phyloP scores from a whole-genome alignment of 2,113 vertebrate species.

The Orycteropus afer region DNA sequence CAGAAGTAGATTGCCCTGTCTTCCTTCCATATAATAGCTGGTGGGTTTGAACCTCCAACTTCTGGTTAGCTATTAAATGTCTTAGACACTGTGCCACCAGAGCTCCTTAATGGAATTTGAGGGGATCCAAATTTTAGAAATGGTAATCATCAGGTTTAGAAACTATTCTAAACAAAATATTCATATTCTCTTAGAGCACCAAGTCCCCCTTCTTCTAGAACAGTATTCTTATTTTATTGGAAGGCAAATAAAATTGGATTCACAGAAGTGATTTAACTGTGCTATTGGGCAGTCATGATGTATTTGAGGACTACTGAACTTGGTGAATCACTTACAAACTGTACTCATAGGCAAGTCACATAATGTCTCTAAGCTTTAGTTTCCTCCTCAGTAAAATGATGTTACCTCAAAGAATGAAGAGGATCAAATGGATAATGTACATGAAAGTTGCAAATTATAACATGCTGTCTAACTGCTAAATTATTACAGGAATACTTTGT shows the following conservation, averaged over 20 bases:
- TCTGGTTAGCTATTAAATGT: no score
- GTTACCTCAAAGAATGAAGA: background rate
- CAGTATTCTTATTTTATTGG: background rate
- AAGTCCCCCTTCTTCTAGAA: background rate
- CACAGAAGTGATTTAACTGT: background rate
- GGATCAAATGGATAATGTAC: background rate
- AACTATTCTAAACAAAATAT: background rate
- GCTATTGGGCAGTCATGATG: background rate
- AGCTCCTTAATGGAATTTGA: slow-evolving; percentile 31
- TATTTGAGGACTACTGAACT: background rate
- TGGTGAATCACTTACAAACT: background rate
- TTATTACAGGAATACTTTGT: background rate
- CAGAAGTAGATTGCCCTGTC: no score
- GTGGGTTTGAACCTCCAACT: no score
- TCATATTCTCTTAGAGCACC: background rate
- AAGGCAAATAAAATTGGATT: background rate
- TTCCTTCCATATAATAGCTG: no score
- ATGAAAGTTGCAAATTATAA: background rate
- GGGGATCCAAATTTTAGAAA: background rate
- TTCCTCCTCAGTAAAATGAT: background rate
- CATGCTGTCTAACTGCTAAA: background rate
- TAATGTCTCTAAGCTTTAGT: background rate
- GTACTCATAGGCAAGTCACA: background rate
- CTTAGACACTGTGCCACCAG: no score
- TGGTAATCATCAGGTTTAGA: background rate